Evolutionary conservation across 2,888 invertebrate genomes (phyloP).

Genomic region (Trichopria drosophilae): DNA sequence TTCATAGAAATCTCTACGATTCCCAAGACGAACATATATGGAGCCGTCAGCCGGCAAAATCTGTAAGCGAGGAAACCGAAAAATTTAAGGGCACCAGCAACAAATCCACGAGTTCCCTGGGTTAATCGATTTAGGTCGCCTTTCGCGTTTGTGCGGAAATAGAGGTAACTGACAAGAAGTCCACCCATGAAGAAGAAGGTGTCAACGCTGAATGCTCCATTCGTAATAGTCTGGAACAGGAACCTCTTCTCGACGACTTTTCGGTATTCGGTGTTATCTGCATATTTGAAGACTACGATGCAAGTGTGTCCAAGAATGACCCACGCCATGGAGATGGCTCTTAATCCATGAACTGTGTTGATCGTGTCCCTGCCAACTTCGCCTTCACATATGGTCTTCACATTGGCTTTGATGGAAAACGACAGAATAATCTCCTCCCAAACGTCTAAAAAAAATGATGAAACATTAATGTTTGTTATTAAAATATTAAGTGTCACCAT

Average conservation of each 20-base stretch:
- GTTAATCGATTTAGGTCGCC: slow-evolving; percentile 62
- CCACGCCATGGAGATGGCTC: slow-evolving; percentile 58
- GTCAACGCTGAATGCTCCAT: slow-evolving; percentile 58
- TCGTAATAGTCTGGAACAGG: slow-evolving; percentile 57
- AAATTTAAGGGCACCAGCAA: slow-evolving; percentile 63
- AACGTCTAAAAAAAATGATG: slow-evolving; percentile 42
- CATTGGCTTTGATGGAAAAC: slow-evolving; percentile 54
- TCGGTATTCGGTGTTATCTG: slow-evolving; percentile 68
- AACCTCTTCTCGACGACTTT: slow-evolving; percentile 56
- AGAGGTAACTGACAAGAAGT: slow-evolving; percentile 80
- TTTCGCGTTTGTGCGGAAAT: slow-evolving; percentile 69
- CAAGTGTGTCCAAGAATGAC: slow-evolving; percentile 59
- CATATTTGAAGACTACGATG: slow-evolving; percentile 80
- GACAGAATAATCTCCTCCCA: slow-evolving; percentile 55
- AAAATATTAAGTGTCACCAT: too few relatives aligned
- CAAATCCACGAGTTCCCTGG: slow-evolving; percentile 58
- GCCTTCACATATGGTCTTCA: slow-evolving; percentile 54
- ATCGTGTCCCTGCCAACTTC: slow-evolving; percentile 57
- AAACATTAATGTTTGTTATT: too few relatives aligned
- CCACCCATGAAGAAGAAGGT: slow-evolving; percentile 65
- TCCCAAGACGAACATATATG: slow-evolving; percentile 81
- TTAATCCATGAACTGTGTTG: slow-evolving; percentile 56
- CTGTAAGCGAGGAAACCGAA: slow-evolving; percentile 76
- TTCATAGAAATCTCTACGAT: slow-evolving; percentile 85
- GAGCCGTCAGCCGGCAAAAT: slow-evolving; percentile 71